Evolutionary conservation across 2,888 invertebrate genomes (phyloP).

Genomic region (Drosophila infuscata): DNA sequence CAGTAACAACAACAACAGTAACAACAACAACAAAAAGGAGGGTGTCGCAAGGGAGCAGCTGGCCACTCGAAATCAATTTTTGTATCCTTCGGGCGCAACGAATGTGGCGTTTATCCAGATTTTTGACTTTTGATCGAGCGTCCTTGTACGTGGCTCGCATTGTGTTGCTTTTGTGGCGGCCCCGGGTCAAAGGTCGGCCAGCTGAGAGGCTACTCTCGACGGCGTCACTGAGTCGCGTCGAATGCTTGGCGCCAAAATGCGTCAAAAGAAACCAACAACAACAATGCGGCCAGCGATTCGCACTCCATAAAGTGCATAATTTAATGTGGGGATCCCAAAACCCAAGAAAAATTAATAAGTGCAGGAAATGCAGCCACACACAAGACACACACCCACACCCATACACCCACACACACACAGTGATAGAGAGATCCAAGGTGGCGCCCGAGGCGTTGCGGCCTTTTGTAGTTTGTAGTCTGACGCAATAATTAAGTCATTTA

Average conservation of each 20-base stretch:
- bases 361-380: conserved; percentile 57
- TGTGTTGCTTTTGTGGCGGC: conserved; percentile 51
- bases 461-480: conserved; percentile 73
- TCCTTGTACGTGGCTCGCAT: conserved; percentile 61
- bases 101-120: conserved; percentile 63
- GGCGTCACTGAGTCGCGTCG: conserved; percentile 69
- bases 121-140: conserved; percentile 55
- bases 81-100: conserved; percentile 64
- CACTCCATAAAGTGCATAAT: conserved; percentile 79
- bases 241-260: conserved; percentile 68
- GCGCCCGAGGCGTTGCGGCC: conserved; percentile 48
- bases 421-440: conserved; percentile 33
- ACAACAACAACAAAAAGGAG: conserved; percentile 1
- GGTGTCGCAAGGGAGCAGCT: conserved; percentile 45
- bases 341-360: conserved; percentile 47
- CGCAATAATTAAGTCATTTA: conserved; percentile 82
- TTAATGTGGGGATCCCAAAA: conserved; percentile 38
- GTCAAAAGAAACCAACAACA: conserved; percentile 4
- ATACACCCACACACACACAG: not conserved
- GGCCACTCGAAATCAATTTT: conserved; percentile 70
- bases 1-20: conserved; percentile 15
- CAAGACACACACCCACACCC: not conserved
- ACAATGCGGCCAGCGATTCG: conserved; percentile 57
- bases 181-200: conserved; percentile 69
- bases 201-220: conserved; percentile 43